Percentiles rank a stretch among this genome's conserved stretches.
Evolutionary conservation across 2,888 invertebrate genomes (phyloP).

Genomic region (Campaea margaritaria): DNA sequence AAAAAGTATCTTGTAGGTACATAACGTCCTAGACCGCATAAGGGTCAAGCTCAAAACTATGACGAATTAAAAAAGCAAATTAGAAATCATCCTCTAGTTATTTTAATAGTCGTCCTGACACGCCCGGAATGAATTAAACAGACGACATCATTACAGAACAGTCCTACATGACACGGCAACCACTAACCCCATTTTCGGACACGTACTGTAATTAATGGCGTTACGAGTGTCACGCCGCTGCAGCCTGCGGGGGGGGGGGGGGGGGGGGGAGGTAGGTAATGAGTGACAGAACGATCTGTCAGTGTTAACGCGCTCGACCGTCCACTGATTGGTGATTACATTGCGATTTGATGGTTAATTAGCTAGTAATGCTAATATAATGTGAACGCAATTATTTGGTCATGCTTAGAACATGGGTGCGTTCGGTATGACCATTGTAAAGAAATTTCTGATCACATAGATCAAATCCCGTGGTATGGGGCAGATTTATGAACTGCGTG

Average conservation of each 20-base stretch:
- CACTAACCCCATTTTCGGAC: conserved; percentile 51
- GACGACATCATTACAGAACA: conserved; percentile 25
- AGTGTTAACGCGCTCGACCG: conserved; percentile 35
- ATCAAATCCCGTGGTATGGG: too few species aligned
- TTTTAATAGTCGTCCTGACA: background rate
- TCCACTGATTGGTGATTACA: conserved; percentile 34
- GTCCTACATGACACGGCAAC: conserved; percentile 47
- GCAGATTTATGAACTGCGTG: too few species aligned
- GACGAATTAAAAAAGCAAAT: too few species aligned
- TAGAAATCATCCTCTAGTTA: too few species aligned
- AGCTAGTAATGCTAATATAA: background rate
- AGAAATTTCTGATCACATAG: too few species aligned
- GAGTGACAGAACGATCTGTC: conserved; percentile 50
- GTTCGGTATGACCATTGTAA: too few species aligned
- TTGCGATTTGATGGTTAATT: conserved; percentile 24
- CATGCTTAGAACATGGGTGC: too few species aligned
- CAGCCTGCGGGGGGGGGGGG: conserved; percentile 34
- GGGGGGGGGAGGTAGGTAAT: conserved; percentile 36
- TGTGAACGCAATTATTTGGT: too few species aligned
- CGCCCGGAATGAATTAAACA: background rate
- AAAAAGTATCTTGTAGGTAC: too few species aligned
- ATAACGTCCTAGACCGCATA: too few species aligned
- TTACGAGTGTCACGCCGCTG: conserved; percentile 55
- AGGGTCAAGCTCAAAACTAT: too few species aligned
- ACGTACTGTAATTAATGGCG: conserved; percentile 63